Evolutionary conservation across 2,888 invertebrate genomes (phyloP), one percentile per base, ranked within the genome.

Genomic region (Sphaerolaimus hirsutus): DNA sequence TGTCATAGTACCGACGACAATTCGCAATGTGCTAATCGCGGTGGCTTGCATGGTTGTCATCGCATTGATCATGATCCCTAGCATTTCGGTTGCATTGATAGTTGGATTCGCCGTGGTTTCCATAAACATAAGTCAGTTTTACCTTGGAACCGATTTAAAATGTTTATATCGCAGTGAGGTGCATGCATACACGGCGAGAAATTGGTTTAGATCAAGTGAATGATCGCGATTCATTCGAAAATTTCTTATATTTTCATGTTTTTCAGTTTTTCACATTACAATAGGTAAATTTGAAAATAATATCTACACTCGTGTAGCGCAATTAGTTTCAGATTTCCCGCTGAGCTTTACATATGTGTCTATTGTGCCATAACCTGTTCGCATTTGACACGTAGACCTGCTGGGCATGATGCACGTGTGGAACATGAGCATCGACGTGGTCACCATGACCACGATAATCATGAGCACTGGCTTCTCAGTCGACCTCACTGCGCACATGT

Each of bases 401-500:
- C 12, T 37, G 17, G 37, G 37, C 5, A 5, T 37, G 12, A 5
- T 37, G 37, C 17, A 21, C n/a, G 4, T 37, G 10, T 37, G 37
- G 37, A 21, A 17, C 5, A 21, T 44, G 4, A 4, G 23, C 35
- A 2, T 44, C 22, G 35, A 44, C 35, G 5, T 22, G 17, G 22
- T 44, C 23, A 27, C 19, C 36, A 44, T 44, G 44, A 36, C 36
- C n/a, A 32, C 44, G 22, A 44, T 44, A 4, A 22, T 44, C 12
- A 44, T 44, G 44, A 44, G 35, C 44, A 32, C 36, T 23, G 44
- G 44, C 12, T 44, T 44, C 36, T 32, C 44, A 3, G 44, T 44
- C 23, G 44, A 44, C 36, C 23, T 44, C 27, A 23, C 44, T 7
- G 44, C 44, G 7, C 44, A 44, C 37, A 35, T 44, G 12, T 21